Percentiles rank a stretch among this genome's conserved stretches.
These are phyloP conservation scores for Amblyornis subalaris DNA, from an alignment of 2,113 vertebrate species.

Conservation along the genomic window DNA sequence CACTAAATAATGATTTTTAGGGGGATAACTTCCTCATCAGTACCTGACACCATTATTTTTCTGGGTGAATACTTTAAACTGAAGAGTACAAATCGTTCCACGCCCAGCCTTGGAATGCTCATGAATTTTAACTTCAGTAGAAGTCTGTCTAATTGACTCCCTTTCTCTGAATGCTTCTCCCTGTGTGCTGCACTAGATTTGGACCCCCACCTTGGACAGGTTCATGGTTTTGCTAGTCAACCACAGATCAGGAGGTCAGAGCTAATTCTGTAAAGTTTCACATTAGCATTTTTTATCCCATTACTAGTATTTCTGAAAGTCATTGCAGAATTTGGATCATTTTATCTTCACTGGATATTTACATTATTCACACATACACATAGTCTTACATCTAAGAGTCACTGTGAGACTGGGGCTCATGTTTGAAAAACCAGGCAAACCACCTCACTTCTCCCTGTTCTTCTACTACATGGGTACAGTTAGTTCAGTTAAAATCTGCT, in stretches of 20 bases:
- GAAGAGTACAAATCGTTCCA: background rate
- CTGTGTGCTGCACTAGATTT: background rate
- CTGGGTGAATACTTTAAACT: background rate
- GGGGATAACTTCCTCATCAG: background rate
- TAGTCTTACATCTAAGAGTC: background rate
- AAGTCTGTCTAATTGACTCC: background rate
- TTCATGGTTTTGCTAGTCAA: background rate
- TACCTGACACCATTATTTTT: background rate
- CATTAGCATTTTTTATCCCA: background rate
- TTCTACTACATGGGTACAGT: background rate
- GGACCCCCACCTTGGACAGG: background rate
- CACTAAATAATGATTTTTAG: background rate
- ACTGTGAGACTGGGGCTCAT: accelerated
- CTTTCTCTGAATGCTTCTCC: background rate
- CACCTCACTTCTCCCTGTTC: background rate
- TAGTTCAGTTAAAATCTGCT: background rate
- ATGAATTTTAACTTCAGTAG: background rate
- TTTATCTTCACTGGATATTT: background rate
- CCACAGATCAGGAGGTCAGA: background rate
- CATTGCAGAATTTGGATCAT: background rate
- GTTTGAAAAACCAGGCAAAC: background rate
- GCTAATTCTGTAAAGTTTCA: background rate
- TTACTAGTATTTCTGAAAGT: background rate
- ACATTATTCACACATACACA: background rate
- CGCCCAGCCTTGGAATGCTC: background rate